These are phyloP conservation scores for Panthera uncia DNA, from an alignment of 2,113 vertebrate species.

Conservation along the genomic window DNA sequence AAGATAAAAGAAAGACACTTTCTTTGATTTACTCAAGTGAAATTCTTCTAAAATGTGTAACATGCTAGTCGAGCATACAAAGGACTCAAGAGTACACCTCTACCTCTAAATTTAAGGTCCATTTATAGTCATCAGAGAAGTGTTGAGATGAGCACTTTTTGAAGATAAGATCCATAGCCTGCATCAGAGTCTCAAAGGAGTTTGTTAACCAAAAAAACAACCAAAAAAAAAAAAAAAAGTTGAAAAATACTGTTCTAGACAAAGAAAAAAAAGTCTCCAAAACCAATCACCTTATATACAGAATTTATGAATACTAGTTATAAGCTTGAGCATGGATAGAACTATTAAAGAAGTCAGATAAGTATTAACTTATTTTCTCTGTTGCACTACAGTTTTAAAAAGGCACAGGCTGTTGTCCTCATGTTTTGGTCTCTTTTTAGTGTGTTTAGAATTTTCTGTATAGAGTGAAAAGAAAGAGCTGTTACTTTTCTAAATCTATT, in stretches of 20 bases:
- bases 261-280: neutral
- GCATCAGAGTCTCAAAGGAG: neutral
- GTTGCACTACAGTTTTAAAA: slow-evolving; percentile 22
- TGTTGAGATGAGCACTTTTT: neutral
- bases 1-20: neutral
- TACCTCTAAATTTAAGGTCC: neutral
- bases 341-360: neutral
- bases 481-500: slow-evolving; percentile 5
- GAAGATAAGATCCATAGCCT: neutral
- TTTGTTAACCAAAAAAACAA: neutral
- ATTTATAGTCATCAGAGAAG: neutral
- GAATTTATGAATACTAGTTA: slow-evolving; percentile 23
- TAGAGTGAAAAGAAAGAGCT: slow-evolving; percentile 1
- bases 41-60: slow-evolving; percentile 2
- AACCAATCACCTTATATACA: neutral
- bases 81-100: neutral
- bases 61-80: neutral
- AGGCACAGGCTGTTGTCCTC: neutral
- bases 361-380: slow-evolving; percentile 37
- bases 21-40: slow-evolving; percentile 15
- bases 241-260: neutral
- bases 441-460: neutral
- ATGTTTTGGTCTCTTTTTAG: neutral
- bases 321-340: neutral
- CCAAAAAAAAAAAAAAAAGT: neutral